Percentiles rank a stretch among this genome's conserved stretches.
Conservation (phyloP, 2,113 vertebrate species). For the Calonectris borealis region DNA sequence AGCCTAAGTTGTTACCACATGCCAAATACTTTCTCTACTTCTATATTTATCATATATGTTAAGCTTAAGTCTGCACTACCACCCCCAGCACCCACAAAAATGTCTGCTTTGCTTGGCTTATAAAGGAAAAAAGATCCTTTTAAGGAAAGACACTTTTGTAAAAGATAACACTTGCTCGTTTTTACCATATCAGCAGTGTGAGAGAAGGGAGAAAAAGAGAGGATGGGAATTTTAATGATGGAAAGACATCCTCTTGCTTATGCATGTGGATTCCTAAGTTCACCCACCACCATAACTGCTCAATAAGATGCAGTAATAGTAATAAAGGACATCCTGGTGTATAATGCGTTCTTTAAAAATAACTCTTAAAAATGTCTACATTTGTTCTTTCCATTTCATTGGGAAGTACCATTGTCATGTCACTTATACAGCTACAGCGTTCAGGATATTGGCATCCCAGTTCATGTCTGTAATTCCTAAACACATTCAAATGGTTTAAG, state of each 20-base stretch:
- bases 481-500: not conserved
- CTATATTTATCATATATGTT: conserved; percentile 55
- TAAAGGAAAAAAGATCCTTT: not conserved
- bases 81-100: conserved; percentile 38
- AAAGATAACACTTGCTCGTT: not conserved
- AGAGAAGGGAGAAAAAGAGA: not conserved
- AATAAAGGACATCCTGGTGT: not conserved
- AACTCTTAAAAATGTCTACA: not conserved
- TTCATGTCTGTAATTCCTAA: not conserved
- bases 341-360: not conserved
- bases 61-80: not conserved
- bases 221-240: not conserved
- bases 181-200: not conserved
- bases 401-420: not conserved
- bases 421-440: not conserved
- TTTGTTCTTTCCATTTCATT: not conserved
- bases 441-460: not conserved
- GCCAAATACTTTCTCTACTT: conserved; percentile 26
- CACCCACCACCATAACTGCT: not conserved
- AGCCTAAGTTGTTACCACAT: not conserved
- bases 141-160: not conserved
- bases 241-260: not conserved
- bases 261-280: not conserved
- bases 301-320: not conserved
- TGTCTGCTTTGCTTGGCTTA: conserved; percentile 17